Base-by-base conservation (phyloP, 2,113 vertebrate species). In the Alosa alosa region DNA sequence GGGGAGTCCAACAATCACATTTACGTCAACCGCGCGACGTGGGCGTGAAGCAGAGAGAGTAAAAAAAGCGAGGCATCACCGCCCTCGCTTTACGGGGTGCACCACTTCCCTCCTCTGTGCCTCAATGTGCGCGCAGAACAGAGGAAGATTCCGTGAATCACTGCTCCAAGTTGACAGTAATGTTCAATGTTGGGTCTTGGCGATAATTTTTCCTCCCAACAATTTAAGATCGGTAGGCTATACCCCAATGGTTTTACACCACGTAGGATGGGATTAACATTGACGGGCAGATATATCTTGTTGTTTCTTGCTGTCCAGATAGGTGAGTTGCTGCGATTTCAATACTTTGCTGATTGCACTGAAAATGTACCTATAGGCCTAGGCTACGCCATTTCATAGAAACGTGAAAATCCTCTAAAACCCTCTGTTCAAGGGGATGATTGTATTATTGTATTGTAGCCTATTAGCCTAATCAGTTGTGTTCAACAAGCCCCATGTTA, bases 181-280 rank as follows among this genome's bases (percentile, higher is more conserved):
- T 97, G 96, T 95, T 93, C 94, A 93, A 91, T 93, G 94, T 93
- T 90, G 95, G 95, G 94, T 94, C 93, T 94, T 94, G 91, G 91
- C 94, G 94, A 93, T 93, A 92, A 92, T 96, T 96, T 95, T 94
- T 95, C 91, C 93, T 94, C 94, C 93, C 93, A 95, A 95, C 95
- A 94, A 95, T 95, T 96, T 97, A 95, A 94, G 95, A 94, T 95
- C 92, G 94, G 95, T 95, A 31, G 31, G 31, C 31, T 31, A 93
- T 91, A 94, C 95, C 95, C 95, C 94, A 97, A 97, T 97, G 97
- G 95, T 97, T 96, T 96, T 96, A 97, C 95, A 95, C 95, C 95
- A 95, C 95, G 93, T 97, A 98, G 96, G 96, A 99, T 99, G 98
- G 97, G 97, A 98, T 97, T 96, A 95, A 96, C 96, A 96, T 95